A percentile compares a stretch with the other conserved stretches of the same genome.
phyloP scores from a whole-genome alignment of 53 echinoderm and acorn worm genomes.

The Antedon mediterranea region DNA sequence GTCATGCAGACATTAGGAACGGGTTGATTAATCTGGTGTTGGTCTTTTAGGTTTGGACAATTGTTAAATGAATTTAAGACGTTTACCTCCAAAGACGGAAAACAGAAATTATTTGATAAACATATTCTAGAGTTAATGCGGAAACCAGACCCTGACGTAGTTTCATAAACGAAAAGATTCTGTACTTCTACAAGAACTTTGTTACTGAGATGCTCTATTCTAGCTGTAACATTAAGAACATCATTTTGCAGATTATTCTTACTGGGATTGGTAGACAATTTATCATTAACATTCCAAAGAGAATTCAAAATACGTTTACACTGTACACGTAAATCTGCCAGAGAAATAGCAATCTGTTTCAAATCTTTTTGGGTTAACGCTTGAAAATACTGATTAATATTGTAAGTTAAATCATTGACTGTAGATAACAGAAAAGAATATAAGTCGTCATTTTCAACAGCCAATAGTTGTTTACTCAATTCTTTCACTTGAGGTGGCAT shows the following conservation, averaged over 20 bases:
- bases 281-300: neutral
- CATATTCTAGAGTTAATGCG: neutral
- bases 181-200: neutral
- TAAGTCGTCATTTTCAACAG: too few relatives aligned
- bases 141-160: neutral
- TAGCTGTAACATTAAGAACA: neutral
- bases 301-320: neutral
- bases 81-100: neutral
- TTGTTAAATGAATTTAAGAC: neutral
- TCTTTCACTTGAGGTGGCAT: too few relatives aligned
- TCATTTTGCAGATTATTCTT: neutral
- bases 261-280: neutral
- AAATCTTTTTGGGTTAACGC: neutral
- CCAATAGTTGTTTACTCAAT: too few relatives aligned
- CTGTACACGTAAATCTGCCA: neutral
- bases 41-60: neutral
- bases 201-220: neutral
- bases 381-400: too few relatives aligned
- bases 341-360: neutral
- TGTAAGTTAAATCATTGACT: too few relatives aligned
- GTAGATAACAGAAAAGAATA: too few relatives aligned
- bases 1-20: neutral
- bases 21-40: neutral
- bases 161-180: neutral
- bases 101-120: neutral